Percentiles rank a stretch among this genome's conserved stretches.
Evolutionary conservation across 2,113 vertebrate genomes (phyloP).

Genomic region (Clarias magur): DNA sequence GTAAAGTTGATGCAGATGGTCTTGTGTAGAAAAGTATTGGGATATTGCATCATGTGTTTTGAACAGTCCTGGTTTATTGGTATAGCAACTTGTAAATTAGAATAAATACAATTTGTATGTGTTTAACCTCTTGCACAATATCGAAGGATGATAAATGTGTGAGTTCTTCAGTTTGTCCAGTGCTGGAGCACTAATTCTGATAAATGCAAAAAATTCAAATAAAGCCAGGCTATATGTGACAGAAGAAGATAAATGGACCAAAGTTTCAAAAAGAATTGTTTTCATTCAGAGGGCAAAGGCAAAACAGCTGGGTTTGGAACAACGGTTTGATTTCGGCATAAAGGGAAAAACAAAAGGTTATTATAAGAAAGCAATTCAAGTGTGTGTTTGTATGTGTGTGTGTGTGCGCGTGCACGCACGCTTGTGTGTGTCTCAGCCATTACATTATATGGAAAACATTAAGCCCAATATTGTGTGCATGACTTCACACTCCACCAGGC

Average conservation of each 20-base stretch:
- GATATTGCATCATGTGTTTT: not conserved
- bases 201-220: constrained; percentile 32
- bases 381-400: not conserved
- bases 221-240: not conserved
- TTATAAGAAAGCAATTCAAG: constrained; percentile 6
- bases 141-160: constrained; percentile 25
- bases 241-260: constrained; percentile 20
- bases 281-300: constrained; percentile 46
- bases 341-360: constrained; percentile 1
- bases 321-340: not conserved
- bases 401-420: too few relatives aligned
- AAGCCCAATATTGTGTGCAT: too few relatives aligned
- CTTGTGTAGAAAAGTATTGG: not conserved
- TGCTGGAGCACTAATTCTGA: constrained; percentile 29
- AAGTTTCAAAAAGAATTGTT: constrained; percentile 26
- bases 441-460: too few relatives aligned
- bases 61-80: not conserved
- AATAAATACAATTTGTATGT: constrained; percentile 14
- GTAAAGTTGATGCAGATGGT: not conserved
- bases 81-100: constrained; percentile 6
- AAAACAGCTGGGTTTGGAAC: constrained; percentile 19
- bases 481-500: too few relatives aligned
- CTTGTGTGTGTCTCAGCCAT: too few relatives aligned
- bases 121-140: constrained; percentile 13
- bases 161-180: not conserved